Percentiles rank a stretch among this genome's conserved stretches.
phyloP scores from a whole-genome alignment of 2,888 invertebrate genomes.

The Macrosiphum euphorbiae region DNA sequence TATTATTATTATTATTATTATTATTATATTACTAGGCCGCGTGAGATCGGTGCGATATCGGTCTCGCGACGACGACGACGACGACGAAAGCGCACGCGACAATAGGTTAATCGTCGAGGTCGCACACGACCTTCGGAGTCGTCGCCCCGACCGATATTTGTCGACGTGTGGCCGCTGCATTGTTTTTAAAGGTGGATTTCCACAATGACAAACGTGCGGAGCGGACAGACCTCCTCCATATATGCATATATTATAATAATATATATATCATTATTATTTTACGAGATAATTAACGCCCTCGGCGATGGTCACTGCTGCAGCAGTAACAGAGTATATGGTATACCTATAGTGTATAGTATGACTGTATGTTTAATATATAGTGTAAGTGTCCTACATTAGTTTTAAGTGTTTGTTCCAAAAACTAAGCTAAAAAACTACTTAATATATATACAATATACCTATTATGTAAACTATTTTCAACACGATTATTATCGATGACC shows the following conservation, averaged over 20 bases:
- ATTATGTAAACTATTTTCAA: background rate
- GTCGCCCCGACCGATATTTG: constrained; percentile 29
- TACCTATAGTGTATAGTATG: background rate
- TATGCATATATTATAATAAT: background rate
- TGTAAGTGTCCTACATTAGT: background rate
- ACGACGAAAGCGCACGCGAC: constrained; percentile 20
- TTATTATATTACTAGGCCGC: constrained; percentile 41
- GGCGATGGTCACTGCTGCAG: background rate
- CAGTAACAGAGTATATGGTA: background rate
- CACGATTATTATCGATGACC: background rate
- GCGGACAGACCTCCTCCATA: background rate
- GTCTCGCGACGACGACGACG: background rate
- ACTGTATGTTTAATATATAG: background rate
- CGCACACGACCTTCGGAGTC: constrained; percentile 37
- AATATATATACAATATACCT: background rate
- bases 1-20: background rate
- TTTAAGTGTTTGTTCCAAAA: background rate
- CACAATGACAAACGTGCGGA: constrained; percentile 30
- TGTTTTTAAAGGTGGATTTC: constrained; percentile 26
- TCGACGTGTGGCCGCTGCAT: constrained; percentile 10
- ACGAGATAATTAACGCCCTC: constrained; percentile 41
- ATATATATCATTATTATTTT: constrained; percentile 7
- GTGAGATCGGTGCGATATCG: constrained; percentile 32
- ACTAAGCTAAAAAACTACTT: background rate
- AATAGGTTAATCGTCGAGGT: constrained; percentile 53